Percentiles rank a stretch among this genome's conserved stretches.
Conservation (phyloP, 92 coral and sea anemone genomes). For the Phenganax stokvisi region DNA sequence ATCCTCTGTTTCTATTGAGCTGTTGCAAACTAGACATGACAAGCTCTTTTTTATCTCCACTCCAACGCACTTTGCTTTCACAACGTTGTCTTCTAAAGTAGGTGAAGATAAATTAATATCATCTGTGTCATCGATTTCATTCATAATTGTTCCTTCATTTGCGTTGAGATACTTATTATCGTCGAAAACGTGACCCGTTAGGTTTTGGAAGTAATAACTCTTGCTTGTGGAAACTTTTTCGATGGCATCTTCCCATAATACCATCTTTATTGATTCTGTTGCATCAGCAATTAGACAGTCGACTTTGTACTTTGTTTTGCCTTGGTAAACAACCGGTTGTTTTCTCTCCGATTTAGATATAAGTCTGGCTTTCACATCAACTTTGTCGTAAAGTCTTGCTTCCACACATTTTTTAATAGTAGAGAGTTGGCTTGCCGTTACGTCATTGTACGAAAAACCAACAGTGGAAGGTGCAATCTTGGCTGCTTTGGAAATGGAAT, state of each 20-base stretch:
- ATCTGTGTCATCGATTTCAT: constrained; percentile 35
- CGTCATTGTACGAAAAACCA: constrained; percentile 19
- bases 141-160: constrained; percentile 36
- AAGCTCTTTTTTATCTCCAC: constrained; percentile 51
- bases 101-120: constrained; percentile 30
- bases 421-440: constrained; percentile 21
- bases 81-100: constrained; percentile 30
- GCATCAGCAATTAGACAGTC: constrained; percentile 9
- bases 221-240: constrained; percentile 19
- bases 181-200: constrained; percentile 40
- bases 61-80: constrained; percentile 54
- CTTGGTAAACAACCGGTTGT: constrained; percentile 1
- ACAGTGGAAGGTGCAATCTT: constrained; percentile 27
- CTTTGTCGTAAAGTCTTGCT: constrained; percentile 20
- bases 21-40: constrained; percentile 48
- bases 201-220: constrained; percentile 45
- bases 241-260: constrained; percentile 12
- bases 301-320: background rate
- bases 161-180: constrained; percentile 46
- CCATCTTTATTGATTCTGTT: constrained; percentile 15
- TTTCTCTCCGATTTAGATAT: background rate
- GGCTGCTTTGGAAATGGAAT: constrained; percentile 8
- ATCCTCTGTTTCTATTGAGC: constrained; percentile 42
- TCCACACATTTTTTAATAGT: constrained; percentile 12
- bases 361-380: constrained; percentile 10